Percentiles rank a stretch among this genome's conserved stretches.
Conservation (phyloP, 2,888 invertebrate species). For the Agrenia bidenticulata region DNA sequence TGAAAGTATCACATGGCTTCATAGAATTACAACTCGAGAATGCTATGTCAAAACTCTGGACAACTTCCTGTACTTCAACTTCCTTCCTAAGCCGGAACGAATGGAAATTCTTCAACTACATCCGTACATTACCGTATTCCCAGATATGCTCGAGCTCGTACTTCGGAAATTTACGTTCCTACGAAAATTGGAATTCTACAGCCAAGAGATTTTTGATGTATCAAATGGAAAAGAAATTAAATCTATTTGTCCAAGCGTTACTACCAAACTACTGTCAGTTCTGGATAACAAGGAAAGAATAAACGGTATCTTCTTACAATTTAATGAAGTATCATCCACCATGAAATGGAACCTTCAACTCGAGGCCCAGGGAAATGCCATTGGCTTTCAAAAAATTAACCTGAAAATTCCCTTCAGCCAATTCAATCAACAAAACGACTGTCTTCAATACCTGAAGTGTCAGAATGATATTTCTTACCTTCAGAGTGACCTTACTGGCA, state of each 20-base stretch:
- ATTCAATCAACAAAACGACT: background rate
- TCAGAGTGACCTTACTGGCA: background rate
- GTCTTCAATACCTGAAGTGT: background rate
- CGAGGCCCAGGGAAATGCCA: background rate
- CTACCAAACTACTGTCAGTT: background rate
- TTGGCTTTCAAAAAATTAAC: background rate
- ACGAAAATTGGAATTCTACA: background rate
- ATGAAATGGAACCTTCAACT: background rate
- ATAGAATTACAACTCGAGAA: background rate
- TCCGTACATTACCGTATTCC: background rate
- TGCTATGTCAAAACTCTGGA: slow-evolving; percentile 3
- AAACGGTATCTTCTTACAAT: background rate
- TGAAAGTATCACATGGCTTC: background rate
- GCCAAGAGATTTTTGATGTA: background rate
- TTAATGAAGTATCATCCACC: background rate
- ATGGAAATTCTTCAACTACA: background rate
- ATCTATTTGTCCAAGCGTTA: background rate
- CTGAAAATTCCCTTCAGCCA: background rate
- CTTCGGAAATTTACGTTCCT: background rate
- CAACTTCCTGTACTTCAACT: slow-evolving; percentile 4
- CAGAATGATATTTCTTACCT: background rate
- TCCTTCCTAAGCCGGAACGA: background rate
- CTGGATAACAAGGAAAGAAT: background rate
- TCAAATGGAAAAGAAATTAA: background rate
- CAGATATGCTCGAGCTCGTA: background rate